Evolutionary conservation across 2,113 vertebrate genomes (phyloP).

Genomic region (Protomyctophum bolini): DNA sequence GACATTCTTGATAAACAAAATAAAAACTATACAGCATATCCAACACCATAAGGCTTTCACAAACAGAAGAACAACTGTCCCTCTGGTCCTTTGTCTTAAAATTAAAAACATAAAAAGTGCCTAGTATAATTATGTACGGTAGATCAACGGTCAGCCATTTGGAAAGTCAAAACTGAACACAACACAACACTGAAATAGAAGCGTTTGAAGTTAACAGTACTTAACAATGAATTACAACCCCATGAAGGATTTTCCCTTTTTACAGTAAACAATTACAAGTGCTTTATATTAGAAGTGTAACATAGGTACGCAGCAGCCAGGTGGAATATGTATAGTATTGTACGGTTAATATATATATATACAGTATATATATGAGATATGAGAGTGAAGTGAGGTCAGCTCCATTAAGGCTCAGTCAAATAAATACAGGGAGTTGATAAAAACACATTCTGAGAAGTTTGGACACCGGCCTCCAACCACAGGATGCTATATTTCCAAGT

Average conservation of each 20-base stretch:
- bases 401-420: slow-evolving; percentile 49
- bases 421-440: slow-evolving; percentile 15
- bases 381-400: slow-evolving; percentile 20
- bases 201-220: slow-evolving; percentile 57
- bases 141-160: slow-evolving; percentile 37
- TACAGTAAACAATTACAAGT: slow-evolving; percentile 52
- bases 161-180: slow-evolving; percentile 48
- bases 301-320: slow-evolving; percentile 50
- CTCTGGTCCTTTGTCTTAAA: slow-evolving; percentile 71
- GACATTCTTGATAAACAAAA: slow-evolving; percentile 49
- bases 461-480: slow-evolving; percentile 22
- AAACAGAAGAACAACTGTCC: slow-evolving; percentile 70
- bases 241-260: slow-evolving; percentile 15
- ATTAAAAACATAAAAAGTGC: slow-evolving; percentile 53
- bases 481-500: slow-evolving; percentile 10
- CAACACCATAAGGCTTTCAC: slow-evolving; percentile 65
- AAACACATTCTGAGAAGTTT: slow-evolving; percentile 32
- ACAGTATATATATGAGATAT: not conserved
- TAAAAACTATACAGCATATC: slow-evolving; percentile 58
- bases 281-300: slow-evolving; percentile 40
- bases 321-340: slow-evolving; percentile 17
- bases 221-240: slow-evolving; percentile 32
- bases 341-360: slow-evolving; percentile 6
- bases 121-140: slow-evolving; percentile 16
- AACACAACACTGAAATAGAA: slow-evolving; percentile 47